Evolutionary conservation across 2,797 vertebrate genomes (phyloP).

Genomic region (Phyllotis vaccarum): DNA sequence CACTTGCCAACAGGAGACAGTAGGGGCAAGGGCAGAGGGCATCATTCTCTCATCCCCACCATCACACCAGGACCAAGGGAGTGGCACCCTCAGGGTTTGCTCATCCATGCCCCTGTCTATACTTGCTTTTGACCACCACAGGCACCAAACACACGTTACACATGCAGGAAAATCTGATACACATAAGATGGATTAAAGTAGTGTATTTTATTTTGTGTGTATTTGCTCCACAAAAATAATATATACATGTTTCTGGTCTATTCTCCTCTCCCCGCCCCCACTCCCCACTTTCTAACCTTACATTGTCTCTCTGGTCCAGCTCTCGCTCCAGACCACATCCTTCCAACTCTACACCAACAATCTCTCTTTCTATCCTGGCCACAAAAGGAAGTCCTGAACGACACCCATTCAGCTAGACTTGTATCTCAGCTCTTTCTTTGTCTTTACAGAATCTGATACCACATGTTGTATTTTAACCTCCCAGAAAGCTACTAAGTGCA

Average conservation of each 20-base stretch:
- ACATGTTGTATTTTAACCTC: not conserved
- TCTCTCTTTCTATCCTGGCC: not conserved
- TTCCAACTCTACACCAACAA: not conserved
- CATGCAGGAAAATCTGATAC: not conserved
- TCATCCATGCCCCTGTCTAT: too few species aligned
- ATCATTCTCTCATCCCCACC: too few species aligned
- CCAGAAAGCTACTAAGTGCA: not conserved
- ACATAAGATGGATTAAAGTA: not conserved
- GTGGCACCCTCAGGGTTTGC: too few species aligned
- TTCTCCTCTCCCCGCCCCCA: accelerated
- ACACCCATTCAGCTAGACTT: not conserved
- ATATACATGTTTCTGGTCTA: not conserved
- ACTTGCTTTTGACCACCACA: too few species aligned
- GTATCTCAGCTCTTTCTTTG: not conserved
- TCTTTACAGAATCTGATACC: not conserved
- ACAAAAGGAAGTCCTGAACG: not conserved
- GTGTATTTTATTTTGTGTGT: not conserved
- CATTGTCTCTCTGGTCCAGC: not conserved
- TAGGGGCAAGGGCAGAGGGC: too few species aligned
- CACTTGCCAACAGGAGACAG: too few species aligned
- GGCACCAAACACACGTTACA: too few species aligned
- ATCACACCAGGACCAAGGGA: too few species aligned
- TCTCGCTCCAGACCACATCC: not conserved
- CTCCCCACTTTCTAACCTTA: not conserved
- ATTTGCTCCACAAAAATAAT: not conserved